Conservation (phyloP, 2,113 vertebrate genomes). For the Pterocles orientalis region DNA sequence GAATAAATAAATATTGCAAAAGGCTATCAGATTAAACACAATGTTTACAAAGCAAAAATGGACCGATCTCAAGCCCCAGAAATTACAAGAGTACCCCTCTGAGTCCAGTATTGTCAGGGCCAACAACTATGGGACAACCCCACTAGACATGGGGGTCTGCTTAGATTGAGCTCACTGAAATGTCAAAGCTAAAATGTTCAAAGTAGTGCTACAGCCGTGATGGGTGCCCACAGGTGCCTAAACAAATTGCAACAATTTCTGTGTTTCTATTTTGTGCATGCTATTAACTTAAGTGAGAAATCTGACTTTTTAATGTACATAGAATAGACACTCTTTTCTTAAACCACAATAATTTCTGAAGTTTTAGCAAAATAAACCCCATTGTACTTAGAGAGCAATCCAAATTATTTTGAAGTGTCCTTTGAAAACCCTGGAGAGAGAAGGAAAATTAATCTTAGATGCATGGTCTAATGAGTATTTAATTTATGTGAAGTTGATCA, state of each 20-base stretch:
- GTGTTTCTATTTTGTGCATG: not conserved
- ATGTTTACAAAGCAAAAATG: not conserved
- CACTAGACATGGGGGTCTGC: not conserved
- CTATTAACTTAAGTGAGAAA: not conserved
- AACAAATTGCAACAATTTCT: not conserved
- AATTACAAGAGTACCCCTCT: not conserved
- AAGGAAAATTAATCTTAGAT: not conserved
- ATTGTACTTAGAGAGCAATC: not conserved
- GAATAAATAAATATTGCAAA: not conserved
- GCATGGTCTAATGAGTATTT: conserved; percentile 5
- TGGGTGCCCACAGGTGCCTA: not conserved
- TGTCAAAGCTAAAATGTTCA: not conserved
- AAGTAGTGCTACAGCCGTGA: not conserved
- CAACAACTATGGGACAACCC: not conserved
- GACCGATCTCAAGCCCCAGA: not conserved
- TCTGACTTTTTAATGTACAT: not conserved
- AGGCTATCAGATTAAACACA: not conserved
- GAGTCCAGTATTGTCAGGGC: not conserved
- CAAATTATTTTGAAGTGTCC: conserved; percentile 46
- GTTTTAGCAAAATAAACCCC: not conserved
- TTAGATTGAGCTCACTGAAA: not conserved
- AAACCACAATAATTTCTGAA: not conserved
- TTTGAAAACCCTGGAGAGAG: not conserved
- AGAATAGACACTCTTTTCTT: not conserved
- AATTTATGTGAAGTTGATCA: conserved; percentile 44